A percentile compares a stretch with the other conserved stretches of the same genome.
Evolutionary conservation across 2,797 vertebrate species (phyloP).

Genomic region (Monodelphis domestica): DNA sequence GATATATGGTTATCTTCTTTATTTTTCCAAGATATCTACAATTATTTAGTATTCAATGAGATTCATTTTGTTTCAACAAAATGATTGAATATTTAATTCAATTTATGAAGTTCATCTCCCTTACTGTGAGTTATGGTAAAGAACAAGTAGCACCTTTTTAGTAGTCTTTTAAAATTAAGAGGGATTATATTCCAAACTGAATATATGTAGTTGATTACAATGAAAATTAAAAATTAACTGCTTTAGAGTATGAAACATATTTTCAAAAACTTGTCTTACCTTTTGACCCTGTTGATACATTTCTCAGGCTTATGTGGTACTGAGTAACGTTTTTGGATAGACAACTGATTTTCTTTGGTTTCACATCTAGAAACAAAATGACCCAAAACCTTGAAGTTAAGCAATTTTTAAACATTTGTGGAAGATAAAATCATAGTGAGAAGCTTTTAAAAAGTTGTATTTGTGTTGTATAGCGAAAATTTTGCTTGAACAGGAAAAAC

Average conservation of each 20-base stretch:
- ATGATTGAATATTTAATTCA: background rate
- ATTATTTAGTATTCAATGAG: background rate
- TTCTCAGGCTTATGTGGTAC: background rate
- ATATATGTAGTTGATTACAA: background rate
- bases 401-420: background rate
- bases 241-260: background rate
- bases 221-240: slow-evolving; percentile 4
- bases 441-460: background rate
- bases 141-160: background rate
- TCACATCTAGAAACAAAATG: background rate
- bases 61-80: slow-evolving; percentile 1
- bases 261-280: slow-evolving; percentile 28
- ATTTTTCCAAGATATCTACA: background rate
- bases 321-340: background rate
- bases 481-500: background rate
- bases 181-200: background rate
- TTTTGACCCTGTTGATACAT: background rate
- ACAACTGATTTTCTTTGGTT: background rate
- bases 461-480: background rate
- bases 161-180: background rate
- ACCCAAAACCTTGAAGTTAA: background rate
- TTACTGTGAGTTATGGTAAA: background rate
- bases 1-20: background rate
- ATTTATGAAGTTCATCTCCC: background rate
- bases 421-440: slow-evolving; percentile 15